Evolutionary conservation across 2,797 vertebrate species (phyloP).

Genomic region (Tinamus major): DNA sequence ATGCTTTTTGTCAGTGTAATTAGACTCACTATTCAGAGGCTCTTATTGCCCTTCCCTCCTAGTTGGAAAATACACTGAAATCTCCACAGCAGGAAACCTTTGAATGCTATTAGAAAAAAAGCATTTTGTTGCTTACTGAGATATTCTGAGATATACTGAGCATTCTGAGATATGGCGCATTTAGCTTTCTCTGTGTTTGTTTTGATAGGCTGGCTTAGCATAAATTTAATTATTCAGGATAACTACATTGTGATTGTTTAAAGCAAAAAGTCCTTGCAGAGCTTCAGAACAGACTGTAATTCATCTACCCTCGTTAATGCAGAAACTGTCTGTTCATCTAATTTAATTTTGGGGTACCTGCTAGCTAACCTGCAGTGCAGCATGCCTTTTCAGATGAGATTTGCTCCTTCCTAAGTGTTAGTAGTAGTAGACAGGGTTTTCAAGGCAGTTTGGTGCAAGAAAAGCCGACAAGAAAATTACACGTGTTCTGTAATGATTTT

Average conservation of each 20-base stretch:
- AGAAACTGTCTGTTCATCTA: not conserved
- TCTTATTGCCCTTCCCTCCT: not conserved
- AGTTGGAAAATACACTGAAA: not conserved
- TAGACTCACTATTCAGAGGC: not conserved
- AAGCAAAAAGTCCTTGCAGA: not conserved
- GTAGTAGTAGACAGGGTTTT: not conserved
- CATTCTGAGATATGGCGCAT: not conserved
- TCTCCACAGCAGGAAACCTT: not conserved
- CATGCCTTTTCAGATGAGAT: not conserved
- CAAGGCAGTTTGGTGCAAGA: not conserved
- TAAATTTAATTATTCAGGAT: not conserved
- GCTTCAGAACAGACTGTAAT: not conserved
- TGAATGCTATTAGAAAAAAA: not conserved
- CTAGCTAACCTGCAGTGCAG: not conserved
- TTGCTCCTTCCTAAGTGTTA: not conserved
- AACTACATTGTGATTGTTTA: not conserved
- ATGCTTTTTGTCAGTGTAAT: not conserved
- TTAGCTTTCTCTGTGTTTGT: not conserved
- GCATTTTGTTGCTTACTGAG: not conserved
- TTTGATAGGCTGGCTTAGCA: not conserved
- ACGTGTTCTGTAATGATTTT: not conserved
- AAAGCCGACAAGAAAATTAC: not conserved
- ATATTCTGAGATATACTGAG: too few species aligned
- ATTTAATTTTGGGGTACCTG: not conserved
- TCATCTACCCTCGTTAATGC: not conserved